Base-by-base conservation (phyloP, 1,140 invertebrate genomes). In the Cherax destructor region DNA sequence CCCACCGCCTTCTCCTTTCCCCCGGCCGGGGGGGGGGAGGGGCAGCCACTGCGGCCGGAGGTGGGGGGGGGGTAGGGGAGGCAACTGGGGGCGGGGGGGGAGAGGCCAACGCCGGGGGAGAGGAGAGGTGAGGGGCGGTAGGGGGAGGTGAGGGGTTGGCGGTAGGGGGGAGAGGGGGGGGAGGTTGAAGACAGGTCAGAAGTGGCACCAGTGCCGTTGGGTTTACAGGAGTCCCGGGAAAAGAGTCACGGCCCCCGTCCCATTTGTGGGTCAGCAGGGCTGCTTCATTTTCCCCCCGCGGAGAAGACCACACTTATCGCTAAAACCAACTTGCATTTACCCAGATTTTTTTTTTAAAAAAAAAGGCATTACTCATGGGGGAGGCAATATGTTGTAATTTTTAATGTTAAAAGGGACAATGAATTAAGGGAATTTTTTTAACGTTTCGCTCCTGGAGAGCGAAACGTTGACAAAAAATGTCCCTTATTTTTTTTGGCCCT, bases 221-320 rank as follows among this genome's bases (percentile, higher is more conserved):
- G 16, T 74, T 91, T 84, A 80, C 50, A n/a, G 88, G 80, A 59
- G 47, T 83, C 76, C 16, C 49, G n/a, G n/a, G 76, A 16, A 86
- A 61, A 0, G 88, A 61, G 9, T 91, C 86, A 56, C 83, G 69
- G 50, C 86, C 87, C 6, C 92, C 92, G 50, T 92, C 91, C n/a
- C 91, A 93, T 92, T 99, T 99, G 95, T 99, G 99, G 79, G 98
- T 99, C 93, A 99, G 95, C 97, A 99, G 94, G 99, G 98, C 94
- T 99, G 98, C 95, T 98, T 99, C 96, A 99, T 98, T 94, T 99
- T 99, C n/a, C 76, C 99, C 98, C 97, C 97, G 95, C 61, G 74
- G 84, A 77, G 84, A 91, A 77, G 74, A 86, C n/a, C 83, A 84
- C 80, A 84, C 50, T 91, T 91, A 91, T 56, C 77, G 21, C 61